phyloP scores from a whole-genome alignment of 2,888 invertebrate genomes.

The Trissonchulus sp. region DNA sequence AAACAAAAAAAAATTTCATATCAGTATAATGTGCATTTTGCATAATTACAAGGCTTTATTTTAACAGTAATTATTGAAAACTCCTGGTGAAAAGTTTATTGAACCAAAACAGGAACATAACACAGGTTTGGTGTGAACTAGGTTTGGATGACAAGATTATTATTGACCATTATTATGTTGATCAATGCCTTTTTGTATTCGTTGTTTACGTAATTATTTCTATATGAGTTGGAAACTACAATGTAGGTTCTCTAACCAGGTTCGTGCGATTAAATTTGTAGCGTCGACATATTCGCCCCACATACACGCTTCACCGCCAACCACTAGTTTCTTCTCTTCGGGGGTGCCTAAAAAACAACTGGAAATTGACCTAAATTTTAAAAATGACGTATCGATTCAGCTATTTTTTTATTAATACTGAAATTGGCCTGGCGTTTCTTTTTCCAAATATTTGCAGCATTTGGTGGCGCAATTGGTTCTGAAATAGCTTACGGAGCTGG shows the following conservation, averaged over 20 bases:
- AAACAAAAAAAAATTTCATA: constrained; percentile 18
- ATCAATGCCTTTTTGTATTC: not conserved
- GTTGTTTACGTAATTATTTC: not conserved
- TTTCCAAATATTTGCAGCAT: no score
- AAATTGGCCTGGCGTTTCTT: not conserved
- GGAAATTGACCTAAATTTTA: not conserved
- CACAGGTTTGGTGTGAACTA: not conserved
- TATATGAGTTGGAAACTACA: not conserved
- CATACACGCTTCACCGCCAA: constrained; percentile 87
- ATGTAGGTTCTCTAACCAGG: constrained; percentile 63
- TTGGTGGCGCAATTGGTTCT: no score
- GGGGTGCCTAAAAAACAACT: constrained; percentile 47
- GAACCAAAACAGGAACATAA: not conserved
- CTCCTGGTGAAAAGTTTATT: constrained; percentile 16
- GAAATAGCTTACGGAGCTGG: no score
- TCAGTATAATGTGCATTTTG: constrained; percentile 30
- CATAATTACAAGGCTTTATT: no score
- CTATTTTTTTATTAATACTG: not conserved
- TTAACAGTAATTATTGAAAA: no score
- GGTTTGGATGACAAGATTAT: no score
- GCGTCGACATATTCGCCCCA: constrained; percentile 80
- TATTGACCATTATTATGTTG: no score
- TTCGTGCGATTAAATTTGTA: constrained; percentile 60
- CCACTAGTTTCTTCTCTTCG: constrained; percentile 62
- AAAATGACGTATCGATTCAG: not conserved